Conservation (phyloP, 2,888 invertebrate genomes). For the Rugalucina vietnamica region DNA sequence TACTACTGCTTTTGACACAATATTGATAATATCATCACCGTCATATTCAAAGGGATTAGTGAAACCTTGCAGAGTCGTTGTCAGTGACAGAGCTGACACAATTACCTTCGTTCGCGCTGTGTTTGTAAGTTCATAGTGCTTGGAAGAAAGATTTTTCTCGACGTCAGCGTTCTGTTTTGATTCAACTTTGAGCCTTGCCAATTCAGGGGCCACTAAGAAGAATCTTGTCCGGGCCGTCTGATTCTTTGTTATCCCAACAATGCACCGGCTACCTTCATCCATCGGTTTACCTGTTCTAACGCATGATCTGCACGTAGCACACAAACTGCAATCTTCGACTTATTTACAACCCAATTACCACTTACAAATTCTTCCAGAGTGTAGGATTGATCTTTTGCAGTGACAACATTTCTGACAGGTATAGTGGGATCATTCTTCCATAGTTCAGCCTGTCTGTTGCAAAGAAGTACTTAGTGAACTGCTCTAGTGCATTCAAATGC, state of each 20-base stretch:
- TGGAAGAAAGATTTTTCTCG: no score
- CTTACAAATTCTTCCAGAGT: not conserved
- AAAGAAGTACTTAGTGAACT: slow-evolving; percentile 23
- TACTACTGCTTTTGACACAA: slow-evolving; percentile 21
- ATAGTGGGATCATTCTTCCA: slow-evolving; percentile 20
- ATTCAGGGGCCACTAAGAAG: no score
- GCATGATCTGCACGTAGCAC: slow-evolving; percentile 23
- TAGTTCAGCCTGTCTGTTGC: slow-evolving; percentile 10
- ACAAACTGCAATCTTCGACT: slow-evolving; percentile 14
- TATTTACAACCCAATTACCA: slow-evolving; percentile 31
- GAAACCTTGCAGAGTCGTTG: no score
- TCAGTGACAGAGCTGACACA: not conserved
- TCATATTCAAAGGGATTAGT: slow-evolving; percentile 13
- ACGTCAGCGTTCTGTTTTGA: no score
- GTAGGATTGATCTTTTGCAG: not conserved
- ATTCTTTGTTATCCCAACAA: slow-evolving; percentile 21
- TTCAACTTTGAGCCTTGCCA: no score
- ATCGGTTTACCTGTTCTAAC: slow-evolving; percentile 19
- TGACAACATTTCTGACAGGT: slow-evolving; percentile 15
- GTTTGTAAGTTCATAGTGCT: no score
- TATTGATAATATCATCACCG: slow-evolving; percentile 11
- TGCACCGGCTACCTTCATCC: slow-evolving; percentile 29
- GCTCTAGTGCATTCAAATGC: no score
- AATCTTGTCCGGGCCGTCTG: slow-evolving; percentile 2
- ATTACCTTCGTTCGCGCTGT: no score